Evolutionary conservation across 2,888 invertebrate species (phyloP), one percentile per base, ranked within the genome.

Genomic region (Stenolophus ochropezus): DNA sequence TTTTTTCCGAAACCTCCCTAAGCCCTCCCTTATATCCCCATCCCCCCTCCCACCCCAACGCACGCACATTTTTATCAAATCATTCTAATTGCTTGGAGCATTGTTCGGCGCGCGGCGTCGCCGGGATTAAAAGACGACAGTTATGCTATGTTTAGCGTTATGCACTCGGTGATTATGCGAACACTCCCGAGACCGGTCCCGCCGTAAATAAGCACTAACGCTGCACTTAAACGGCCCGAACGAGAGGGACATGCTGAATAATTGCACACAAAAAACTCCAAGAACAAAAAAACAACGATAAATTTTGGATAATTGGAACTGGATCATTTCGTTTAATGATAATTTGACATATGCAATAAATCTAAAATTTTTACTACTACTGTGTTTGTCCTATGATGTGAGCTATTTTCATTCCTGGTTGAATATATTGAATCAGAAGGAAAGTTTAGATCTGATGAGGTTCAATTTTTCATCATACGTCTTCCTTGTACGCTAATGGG

Each of bases 1-100:
- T n/a, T n/a, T n/a, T n/a, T 42, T 42, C 2, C 33, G 11, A 42
- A 3, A 42, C 2, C 33, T 8, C 1, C 11, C 33, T 42, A 42
- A 11, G 6, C 33, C 33, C 11, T 6, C 0, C 33, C 33, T 42
- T 42, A 1, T 42, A 42, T 11, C 11, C 11, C 33, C 11, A 11
- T 42, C 1, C 33, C 33, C 33, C n/a, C n/a, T n/a, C 33, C 1
- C 33, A 6, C 47, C 73, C 65, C 33, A 69, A 16, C 49, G 73
- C 27, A 49, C 21, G 73, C 47, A 20, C 73, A 73, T 75, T 75
- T 75, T 75, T 75, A 75, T 75, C 75, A 75, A 75, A 75, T 75
- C 53, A 75, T 75, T 75, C 53, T 75, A 75, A 75, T 75, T 75
- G 86, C 76, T 56, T 75, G 16, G 27, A 20, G 53, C 53, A 53